Evolutionary conservation across 2,797 vertebrate genomes (phyloP), one percentile per base, ranked within the genome.

Genomic region (Todus mexicanus): DNA sequence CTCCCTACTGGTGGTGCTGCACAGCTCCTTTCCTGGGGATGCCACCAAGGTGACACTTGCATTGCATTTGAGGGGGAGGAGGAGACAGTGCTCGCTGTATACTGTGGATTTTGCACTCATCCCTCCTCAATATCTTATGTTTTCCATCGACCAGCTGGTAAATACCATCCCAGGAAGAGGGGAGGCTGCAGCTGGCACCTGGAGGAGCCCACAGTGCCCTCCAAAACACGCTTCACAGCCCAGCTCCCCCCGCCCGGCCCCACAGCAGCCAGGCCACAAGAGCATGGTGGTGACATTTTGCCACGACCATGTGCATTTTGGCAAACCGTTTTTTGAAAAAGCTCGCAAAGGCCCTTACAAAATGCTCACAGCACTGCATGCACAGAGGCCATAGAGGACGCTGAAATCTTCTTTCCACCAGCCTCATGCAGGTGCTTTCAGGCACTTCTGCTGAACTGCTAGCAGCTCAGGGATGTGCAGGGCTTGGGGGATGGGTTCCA

Each of bases 401-500:
- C 35, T 2, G 5, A 35, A 7, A 1, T 12, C 21, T 26, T 48
- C 31, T 68, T 51, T 8, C 33, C 3, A 5, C 26, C 70, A 25
- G 29, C 15, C 22, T 21, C 10, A 10, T 5, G 54, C 37, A 3
- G 54, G 59, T 4, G 63, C 68, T 84, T 42, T 15, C 56, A 7
- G 57, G 45, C 25, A 3, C 77, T 86, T 9, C 83, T 29, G 48
- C 48, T 1, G 3, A 56, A 2, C 47, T 48, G 45, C 73, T 92
- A 53, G 45, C 48, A 33, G 37, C 65, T 11, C 71, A 22, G 50
- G 35, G 38, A 18, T n/a, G 57, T 27, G 63, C 91, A 40, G 47
- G 92, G 47, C 43, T 22, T 42, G 89, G 91, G 90, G 90, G 79
- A 87, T 89, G 90, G 89, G 89, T 31, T 61, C 90, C 89, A 91